phyloP scores from a whole-genome alignment of 1,140 invertebrate genomes.

The Scaptomyza hsui region DNA sequence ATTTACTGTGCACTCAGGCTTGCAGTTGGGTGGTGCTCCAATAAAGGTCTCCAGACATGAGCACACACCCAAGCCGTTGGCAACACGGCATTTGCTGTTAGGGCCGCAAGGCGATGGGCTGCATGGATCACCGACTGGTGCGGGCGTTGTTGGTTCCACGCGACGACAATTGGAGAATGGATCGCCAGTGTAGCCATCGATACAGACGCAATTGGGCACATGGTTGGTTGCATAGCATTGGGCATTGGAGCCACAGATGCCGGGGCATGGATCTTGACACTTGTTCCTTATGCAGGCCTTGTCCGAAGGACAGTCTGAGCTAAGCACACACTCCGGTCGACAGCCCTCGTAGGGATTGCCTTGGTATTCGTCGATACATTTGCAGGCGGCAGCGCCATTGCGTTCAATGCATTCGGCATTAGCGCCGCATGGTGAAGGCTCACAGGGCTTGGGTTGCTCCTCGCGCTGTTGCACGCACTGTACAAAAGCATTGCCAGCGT shows the following conservation, averaged over 20 bases:
- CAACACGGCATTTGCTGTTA: conserved; percentile 90
- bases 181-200: conserved; percentile 90
- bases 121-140: conserved; percentile 86
- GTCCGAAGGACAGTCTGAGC: conserved; percentile 89
- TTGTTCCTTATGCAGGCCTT: conserved; percentile 90
- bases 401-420: conserved; percentile 89
- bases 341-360: conserved; percentile 91
- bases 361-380: conserved; percentile 88
- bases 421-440: conserved; percentile 88
- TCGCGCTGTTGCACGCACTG: conserved; percentile 86
- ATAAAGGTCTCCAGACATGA: conserved; percentile 90
- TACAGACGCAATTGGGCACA: conserved; percentile 90
- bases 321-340: conserved; percentile 90
- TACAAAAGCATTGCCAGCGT: conserved; percentile 89
- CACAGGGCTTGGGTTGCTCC: conserved; percentile 85
- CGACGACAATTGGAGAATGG: conserved; percentile 90
- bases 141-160: conserved; percentile 86
- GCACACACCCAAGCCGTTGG: conserved; percentile 89
- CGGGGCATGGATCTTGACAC: conserved; percentile 91
- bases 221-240: conserved; percentile 90
- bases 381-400: conserved; percentile 88
- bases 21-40: conserved; percentile 88
- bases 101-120: conserved; percentile 92
- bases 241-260: conserved; percentile 89
- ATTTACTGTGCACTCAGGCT: conserved; percentile 90